Base-by-base conservation (phyloP, 2,113 vertebrate species). In the Crocuta crocuta region DNA sequence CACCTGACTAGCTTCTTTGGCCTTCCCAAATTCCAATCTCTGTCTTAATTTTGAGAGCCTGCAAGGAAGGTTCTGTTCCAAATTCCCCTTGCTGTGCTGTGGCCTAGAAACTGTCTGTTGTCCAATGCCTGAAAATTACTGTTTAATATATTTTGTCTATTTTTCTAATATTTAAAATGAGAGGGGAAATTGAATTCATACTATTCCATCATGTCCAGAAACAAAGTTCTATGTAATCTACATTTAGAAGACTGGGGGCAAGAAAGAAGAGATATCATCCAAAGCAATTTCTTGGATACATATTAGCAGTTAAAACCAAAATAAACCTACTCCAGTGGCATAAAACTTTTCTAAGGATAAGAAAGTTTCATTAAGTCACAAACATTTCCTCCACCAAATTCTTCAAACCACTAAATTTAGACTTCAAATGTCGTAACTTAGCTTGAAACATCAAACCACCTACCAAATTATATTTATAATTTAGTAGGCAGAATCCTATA, bases 361-460 rank as follows among this genome's bases (percentile, higher is more conserved):
- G 35, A 35, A 35, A 35, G 35, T 35, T 68, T 5, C 31, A 86
- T 55, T 81, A 66, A 91, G 87, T 71, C 70, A 88, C 6, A 79
- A 89, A 48, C 76, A 88, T 83, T 88, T 96, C 82, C 88, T 88
- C 58, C 31, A 28, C 45, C 45, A 76, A 90, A 70, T 63, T 95
- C 92, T 81, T 79, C 63, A 90, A 94, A 50, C 50, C 43, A 90
- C 80, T 79, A n/a, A n/a, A 85, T 88, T 71, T 85, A 93, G 50
- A 43, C 61, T 71, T 79, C 53, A 85, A 70, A 94, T 71, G 33
- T 53, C 35, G 73, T 39, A 86, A 24, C 15, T 31, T 39, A 43
- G 31, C 45, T 86, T 95, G 19, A 85, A 84, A 84, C 71, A 86
- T 50, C 33, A 91, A 92, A 33, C 24, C 45, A 55, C 12, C 21